Base-by-base conservation (phyloP, 1,140 invertebrate species). In the Heliconius himera region DNA sequence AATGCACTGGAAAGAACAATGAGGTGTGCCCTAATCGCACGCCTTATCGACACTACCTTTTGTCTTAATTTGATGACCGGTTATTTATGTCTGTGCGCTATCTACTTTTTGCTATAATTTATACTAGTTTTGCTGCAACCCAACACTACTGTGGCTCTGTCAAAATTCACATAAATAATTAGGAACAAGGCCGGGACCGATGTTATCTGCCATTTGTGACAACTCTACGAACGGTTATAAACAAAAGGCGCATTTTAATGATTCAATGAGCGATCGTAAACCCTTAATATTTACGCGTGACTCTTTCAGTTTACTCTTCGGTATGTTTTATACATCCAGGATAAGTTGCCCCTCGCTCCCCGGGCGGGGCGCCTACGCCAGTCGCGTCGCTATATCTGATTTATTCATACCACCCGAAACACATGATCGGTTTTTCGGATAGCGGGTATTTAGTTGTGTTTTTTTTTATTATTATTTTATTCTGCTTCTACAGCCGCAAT, bases 91-190 rank as follows among this genome's bases (percentile, higher is more conserved):
- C 81, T 82, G 70, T 82, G 81, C 89, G 85, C 85, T 75, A 83
- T 82, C 84, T 72, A 80, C 79, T 84, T 87, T 83, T 90, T 76
- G 83, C 89, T 87, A 91, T 93, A 94, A 94, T 93, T 92, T 89
- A 91, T 88, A 82, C 85, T 87, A 91, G 88, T 90, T 89, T 89
- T 87, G 80, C 81, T 89, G 85, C 86, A 86, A 89, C 81, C 83
- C 83, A 87, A 86, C 82, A 83, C 80, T 79, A 83, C 81, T 85
- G 85, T 87, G 83, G 82, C 80, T 85, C 89, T 90, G 91, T 93
- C 90, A 93, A 94, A 93, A 91, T 91, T 93, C 91, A 90, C 91
- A 93, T 94, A 94, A 93, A 93, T 91, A 92, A 93, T 92, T 88
- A 89, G 87, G 84, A 87, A 79, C 70, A 79, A 83, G 86, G 84